A percentile compares a stretch with the other conserved stretches of the same genome.
Conservation (phyloP, 2,797 vertebrate genomes). For the Myotis findleyi region DNA sequence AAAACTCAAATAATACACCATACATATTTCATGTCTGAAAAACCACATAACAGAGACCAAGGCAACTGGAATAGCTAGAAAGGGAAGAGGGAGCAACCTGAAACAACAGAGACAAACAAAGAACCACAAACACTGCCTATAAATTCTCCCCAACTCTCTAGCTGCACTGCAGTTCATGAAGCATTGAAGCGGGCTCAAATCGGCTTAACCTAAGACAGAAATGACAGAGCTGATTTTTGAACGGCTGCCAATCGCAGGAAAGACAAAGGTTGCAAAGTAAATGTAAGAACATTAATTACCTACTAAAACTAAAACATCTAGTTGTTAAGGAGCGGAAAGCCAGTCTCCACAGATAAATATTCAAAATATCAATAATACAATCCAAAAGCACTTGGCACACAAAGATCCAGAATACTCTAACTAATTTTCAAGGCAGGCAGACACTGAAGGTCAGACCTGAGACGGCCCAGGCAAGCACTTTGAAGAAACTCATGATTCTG, state of each 20-base stretch:
- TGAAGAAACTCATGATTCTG: not conserved
- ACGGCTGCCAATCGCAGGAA: not conserved
- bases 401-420: not conserved
- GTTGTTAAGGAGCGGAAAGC: not conserved
- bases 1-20: not conserved
- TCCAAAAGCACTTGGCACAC: not conserved
- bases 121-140: not conserved
- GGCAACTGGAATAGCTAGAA: not conserved
- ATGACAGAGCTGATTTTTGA: not conserved
- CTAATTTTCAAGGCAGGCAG: not conserved
- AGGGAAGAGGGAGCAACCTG: not conserved
- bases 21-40: not conserved
- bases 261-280: not conserved
- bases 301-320: not conserved
- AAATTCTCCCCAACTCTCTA: not conserved
- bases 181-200: not conserved
- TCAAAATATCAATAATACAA: not conserved
- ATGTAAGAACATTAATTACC: not conserved
- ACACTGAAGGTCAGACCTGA: not conserved
- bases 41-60: not conserved
- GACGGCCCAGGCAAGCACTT: not conserved
- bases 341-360: not conserved
- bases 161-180: not conserved
- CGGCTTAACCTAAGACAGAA: not conserved
- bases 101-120: not conserved